Evolutionary conservation across 2,113 vertebrate species (phyloP), one percentile per base, ranked within the genome.

Genomic region (Tretioscincus oriximinensis): DNA sequence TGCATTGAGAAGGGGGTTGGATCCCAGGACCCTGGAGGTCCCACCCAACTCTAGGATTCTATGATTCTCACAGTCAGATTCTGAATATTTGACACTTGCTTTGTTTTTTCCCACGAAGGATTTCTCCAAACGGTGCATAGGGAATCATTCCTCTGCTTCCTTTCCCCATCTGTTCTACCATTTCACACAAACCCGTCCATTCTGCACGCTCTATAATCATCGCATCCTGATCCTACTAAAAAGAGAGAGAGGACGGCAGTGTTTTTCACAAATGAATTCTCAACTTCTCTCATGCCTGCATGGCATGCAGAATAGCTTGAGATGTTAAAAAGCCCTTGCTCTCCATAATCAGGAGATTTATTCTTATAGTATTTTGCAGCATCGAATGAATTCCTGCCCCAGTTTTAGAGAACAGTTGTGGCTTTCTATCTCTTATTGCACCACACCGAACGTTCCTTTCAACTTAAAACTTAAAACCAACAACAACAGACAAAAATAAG

Each of bases 371-470:
- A 51, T 54, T 2, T 68, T 28, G 69, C 67, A 67, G 8, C 78
- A 74, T 47, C 74, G 21, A 49, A n/a, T 5, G 58, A 70, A 10
- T 73, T 0, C 73, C 2, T 29, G 64, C 60, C 10, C 29, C 84
- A 81, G 81, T 65, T 26, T 28, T 22, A 74, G 65, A 81, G 29
- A 45, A 9, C 66, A 69, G 9, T 54, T 60, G 58, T 1, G 28
- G 1, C 12, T 41, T 54, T 68, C 60, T 86, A 75, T 31, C 35
- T 5, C 28, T 21, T n/a, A 72, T 66, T n/a, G 24, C 0, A 0
- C 75, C 76, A 41, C 72, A 67, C 14, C 60, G 31, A 58, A 49
- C 29, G 68, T 69, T 73, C 26, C 14, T 81, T 83, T 60, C 67
- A 45, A 71, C 26, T 18, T n/a, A 22, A 67, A 45, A 71, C 26